Conservation (phyloP, 2,797 vertebrate species). For the Myotis findleyi region DNA sequence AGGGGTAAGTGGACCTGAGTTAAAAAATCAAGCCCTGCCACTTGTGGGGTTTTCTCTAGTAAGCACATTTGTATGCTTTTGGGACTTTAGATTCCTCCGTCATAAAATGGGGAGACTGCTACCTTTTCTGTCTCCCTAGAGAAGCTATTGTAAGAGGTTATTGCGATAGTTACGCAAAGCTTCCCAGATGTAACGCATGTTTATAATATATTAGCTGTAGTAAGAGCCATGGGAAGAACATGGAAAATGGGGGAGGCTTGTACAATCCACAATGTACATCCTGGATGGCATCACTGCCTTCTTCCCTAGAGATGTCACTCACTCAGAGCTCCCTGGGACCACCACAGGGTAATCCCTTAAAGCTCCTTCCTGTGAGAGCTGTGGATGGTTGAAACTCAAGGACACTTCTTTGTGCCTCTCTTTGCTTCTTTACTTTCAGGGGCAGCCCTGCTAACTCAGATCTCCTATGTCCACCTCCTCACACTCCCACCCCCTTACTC, state of each 20-base stretch:
- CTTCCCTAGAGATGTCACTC: not conserved
- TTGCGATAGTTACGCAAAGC: not conserved
- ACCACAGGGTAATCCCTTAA: not conserved
- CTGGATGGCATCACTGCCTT: not conserved
- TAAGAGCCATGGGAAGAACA: not conserved
- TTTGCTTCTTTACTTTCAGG: not conserved
- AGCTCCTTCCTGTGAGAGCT: not conserved
- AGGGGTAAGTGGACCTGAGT: not conserved
- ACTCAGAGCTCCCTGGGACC: not conserved
- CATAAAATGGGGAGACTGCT: not conserved
- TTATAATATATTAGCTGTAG: not conserved
- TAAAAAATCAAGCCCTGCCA: conserved; percentile 4
- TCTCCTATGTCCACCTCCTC: not conserved
- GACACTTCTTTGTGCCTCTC: not conserved
- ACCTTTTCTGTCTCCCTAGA: not conserved
- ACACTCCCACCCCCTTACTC: not conserved
- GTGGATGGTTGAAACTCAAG: not conserved
- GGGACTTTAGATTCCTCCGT: not conserved
- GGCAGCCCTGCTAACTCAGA: not conserved
- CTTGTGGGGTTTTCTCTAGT: not conserved
- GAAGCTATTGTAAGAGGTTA: not conserved
- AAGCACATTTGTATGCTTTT: not conserved
- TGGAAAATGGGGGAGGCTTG: not conserved
- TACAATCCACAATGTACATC: not conserved
- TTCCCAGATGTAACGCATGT: not conserved